Conservation (phyloP, 2,888 invertebrate genomes). For the Chirona hameri region DNA sequence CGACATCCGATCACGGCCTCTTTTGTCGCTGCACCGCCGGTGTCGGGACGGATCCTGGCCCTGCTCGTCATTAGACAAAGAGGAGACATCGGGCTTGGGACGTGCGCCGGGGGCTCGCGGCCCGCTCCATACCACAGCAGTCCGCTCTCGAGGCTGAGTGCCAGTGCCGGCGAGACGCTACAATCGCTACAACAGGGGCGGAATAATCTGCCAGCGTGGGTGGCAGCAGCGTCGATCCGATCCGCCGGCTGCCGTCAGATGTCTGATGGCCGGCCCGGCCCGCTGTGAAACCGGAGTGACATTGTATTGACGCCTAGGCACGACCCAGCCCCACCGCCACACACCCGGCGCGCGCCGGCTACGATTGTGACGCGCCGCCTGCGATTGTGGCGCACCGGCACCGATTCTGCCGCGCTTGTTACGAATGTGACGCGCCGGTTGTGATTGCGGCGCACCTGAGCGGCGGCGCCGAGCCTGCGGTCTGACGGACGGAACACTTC, state of each 20-base stretch:
- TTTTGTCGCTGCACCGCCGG: conserved; percentile 13
- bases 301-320: neutral
- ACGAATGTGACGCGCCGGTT: no score
- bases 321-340: neutral
- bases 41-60: neutral
- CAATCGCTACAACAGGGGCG: neutral
- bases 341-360: no score
- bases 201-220: neutral
- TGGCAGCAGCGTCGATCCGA: neutral
- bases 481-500: neutral
- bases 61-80: conserved; percentile 5
- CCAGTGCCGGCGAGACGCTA: no score
- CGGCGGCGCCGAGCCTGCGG: neutral
- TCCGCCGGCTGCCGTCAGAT: neutral
- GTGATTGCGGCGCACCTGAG: neutral
- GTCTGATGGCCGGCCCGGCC: neutral
- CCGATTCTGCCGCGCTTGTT: no score
- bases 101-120: neutral
- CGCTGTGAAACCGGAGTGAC: neutral
- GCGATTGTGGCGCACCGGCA: no score
- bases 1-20: conserved; percentile 2
- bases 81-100: neutral
- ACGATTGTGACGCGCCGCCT: no score
- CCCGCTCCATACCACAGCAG: no score
- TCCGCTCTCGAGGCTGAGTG: no score